A percentile compares a stretch with the other conserved stretches of the same genome.
Conservation (phyloP, 2,113 vertebrate genomes). For the Ramphastos sulfuratus region DNA sequence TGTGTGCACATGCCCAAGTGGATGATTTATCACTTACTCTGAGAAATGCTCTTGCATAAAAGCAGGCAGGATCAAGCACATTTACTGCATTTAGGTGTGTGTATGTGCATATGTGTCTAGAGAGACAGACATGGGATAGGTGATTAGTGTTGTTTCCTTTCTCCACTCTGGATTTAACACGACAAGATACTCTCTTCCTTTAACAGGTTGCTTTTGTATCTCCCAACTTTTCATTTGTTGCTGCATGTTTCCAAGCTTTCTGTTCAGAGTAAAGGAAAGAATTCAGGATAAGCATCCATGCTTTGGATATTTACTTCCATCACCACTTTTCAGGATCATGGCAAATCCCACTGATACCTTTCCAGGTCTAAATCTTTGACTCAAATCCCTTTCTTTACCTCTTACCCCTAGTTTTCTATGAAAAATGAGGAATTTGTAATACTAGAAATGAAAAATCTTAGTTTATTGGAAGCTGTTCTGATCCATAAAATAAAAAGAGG, state of each 20-base stretch:
- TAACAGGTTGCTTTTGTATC: neutral
- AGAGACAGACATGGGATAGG: neutral
- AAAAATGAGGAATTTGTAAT: constrained; percentile 42
- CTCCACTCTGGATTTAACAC: neutral
- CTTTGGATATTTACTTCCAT: neutral
- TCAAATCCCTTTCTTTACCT: neutral
- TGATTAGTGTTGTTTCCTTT: neutral
- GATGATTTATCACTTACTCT: constrained; percentile 26
- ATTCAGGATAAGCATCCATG: neutral
- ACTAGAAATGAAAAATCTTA: constrained; percentile 54
- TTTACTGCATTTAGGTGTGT: neutral
- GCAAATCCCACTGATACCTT: neutral
- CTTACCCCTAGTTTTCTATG: neutral
- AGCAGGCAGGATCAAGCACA: neutral
- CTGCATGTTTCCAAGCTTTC: neutral
- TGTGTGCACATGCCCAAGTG: constrained; percentile 10
- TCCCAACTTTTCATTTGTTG: neutral
- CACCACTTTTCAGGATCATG: neutral
- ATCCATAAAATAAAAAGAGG: constrained; percentile 67
- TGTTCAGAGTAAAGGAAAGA: neutral
- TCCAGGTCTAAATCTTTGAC: neutral
- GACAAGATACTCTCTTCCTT: neutral
- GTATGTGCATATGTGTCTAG: neutral
- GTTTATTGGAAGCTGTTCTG: constrained; percentile 63
- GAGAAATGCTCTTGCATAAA: neutral